phyloP scores from a whole-genome alignment of 2,888 invertebrate species.

The Lasioglossum figueresi region DNA sequence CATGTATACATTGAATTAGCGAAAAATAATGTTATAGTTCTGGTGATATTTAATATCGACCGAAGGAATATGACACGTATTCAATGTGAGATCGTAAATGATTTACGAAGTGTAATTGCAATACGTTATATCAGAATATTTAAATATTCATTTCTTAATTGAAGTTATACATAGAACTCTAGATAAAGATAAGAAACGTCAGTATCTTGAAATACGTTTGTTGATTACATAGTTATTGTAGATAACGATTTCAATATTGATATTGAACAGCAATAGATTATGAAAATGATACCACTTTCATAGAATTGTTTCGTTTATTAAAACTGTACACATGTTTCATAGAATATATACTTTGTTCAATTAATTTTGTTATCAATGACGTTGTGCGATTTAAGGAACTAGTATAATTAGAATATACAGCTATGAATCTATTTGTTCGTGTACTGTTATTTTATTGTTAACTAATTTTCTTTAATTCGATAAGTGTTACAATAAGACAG shows the following conservation, averaged over 20 bases:
- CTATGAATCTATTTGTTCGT: no score
- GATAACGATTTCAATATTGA: not conserved
- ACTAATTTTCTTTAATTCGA: not conserved
- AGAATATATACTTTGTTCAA: not conserved
- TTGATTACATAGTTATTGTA: not conserved
- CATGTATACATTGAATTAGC: not conserved
- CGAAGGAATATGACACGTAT: not conserved
- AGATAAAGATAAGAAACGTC: not conserved
- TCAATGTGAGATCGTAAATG: not conserved
- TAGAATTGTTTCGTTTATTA: not conserved
- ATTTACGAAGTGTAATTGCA: not conserved
- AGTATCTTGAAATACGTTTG: not conserved
- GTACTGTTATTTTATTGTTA: not conserved
- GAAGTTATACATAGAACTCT: not conserved
- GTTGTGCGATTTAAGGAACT: not conserved
- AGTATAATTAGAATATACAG: no score
- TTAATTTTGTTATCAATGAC: not conserved
- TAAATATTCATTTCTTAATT: not conserved
- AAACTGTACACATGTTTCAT: not conserved
- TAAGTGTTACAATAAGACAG: not conserved
- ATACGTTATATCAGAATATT: not conserved
- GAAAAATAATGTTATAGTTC: not conserved
- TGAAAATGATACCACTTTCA: not conserved
- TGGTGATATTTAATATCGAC: not conserved
- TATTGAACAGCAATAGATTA: not conserved